Base-by-base conservation (phyloP, 53 echinoderm and acorn worm genomes). In the Pentamera pediparva region DNA sequence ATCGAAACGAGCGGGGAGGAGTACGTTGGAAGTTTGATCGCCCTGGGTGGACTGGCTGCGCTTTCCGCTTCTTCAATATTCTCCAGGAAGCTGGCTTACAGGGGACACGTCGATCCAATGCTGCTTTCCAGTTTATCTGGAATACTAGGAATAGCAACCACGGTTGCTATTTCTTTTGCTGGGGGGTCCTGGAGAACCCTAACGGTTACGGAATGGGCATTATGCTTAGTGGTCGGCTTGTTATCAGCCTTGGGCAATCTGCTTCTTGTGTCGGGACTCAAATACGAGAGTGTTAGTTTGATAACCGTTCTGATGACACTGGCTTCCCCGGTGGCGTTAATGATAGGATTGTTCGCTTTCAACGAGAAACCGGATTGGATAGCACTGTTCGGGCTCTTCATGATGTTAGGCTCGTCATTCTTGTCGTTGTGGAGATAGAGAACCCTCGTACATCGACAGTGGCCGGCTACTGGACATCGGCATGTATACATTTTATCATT, bases 61-160 rank as follows among this genome's bases (percentile, higher is more conserved):
- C 3, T 67, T 12, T 20, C 67, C 11, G 6, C 47, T 10, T 67
- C 67, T 10, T 30, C 67, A 3, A 67, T 67, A 19, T 67, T 67
- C 30, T 29, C 67, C 6, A 67, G 67, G 30, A 67, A 67, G 45
- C 45, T 67, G 11, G 15, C 67, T 7, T 67, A 65, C 25, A 39
- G 65, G 9, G 65, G 40, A 22, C 38, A 65, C 22, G 38, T 26
- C 65, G 65, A 65, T 26, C 24, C 65, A 2, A 41, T 12, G 6
- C 37, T 65, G 7, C 40, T 65, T 5, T 39, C 65, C 13, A 39
- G 38, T n/a, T 25, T 40, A 11, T 27, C 65, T 19, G 65, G 65
- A 6, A 22, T 24, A 7, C 38, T 41, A 1, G 65, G 65, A 0
- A 26, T 65, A 8, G 20, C 25, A 7, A 39, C 40, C 9, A 8